These are phyloP conservation scores for Nasonovia ribisnigri DNA, from an alignment of 2,888 invertebrate genomes.

Conservation along the genomic window DNA sequence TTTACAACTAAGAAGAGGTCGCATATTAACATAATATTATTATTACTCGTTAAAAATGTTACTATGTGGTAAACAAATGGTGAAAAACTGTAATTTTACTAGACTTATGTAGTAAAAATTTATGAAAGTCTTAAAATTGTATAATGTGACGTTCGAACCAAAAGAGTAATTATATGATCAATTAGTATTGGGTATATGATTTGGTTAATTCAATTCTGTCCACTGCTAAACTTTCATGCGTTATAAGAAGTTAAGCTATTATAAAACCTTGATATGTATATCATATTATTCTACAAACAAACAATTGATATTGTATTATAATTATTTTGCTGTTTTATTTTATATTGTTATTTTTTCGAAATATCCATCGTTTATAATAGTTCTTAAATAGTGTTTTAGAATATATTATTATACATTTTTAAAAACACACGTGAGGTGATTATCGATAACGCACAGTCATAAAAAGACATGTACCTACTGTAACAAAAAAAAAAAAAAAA, in stretches of 20 bases:
- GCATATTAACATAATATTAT: constrained; percentile 28
- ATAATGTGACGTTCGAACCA: neutral
- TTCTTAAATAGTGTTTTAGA: neutral
- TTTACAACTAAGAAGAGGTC: constrained; percentile 10
- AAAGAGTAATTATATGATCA: neutral
- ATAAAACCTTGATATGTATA: neutral
- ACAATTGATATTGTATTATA: neutral
- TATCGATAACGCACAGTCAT: neutral
- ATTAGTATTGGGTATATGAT: neutral
- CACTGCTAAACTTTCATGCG: neutral
- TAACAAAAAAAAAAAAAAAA: neutral
- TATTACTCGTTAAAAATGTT: constrained; percentile 24
- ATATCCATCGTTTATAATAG: neutral
- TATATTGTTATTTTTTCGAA: neutral
- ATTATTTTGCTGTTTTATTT: neutral
- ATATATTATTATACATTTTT: neutral
- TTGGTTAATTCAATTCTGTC: neutral
- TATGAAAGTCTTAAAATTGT: neutral
- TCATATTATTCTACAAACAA: neutral
- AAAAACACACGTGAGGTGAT: neutral
- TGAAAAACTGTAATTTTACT: neutral
- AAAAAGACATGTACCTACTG: neutral
- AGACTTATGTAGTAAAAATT: neutral
- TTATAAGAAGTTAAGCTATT: neutral
- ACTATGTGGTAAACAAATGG: neutral